A percentile compares a stretch with the other conserved stretches of the same genome.
Conservation (phyloP, 2,797 vertebrate genomes). For the Notoglanidium macrostoma region DNA sequence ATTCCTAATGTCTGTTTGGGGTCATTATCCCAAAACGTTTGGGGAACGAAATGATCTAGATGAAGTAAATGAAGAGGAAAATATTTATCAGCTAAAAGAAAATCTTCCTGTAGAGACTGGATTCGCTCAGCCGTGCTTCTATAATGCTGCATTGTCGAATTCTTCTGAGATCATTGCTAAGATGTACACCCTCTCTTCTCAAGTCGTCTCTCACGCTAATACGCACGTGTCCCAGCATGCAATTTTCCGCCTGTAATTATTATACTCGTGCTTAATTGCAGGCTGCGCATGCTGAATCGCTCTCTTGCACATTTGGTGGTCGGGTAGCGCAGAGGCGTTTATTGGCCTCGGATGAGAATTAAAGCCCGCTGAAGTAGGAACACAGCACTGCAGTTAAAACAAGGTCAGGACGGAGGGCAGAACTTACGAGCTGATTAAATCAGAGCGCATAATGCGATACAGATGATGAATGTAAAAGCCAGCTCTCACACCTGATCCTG, state of each 20-base stretch:
- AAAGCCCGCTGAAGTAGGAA: conserved; percentile 21
- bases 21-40: not conserved
- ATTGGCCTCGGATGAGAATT: conserved; percentile 21
- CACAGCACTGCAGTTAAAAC: conserved; percentile 20
- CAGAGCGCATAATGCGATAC: conserved; percentile 15
- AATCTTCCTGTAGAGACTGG: not conserved
- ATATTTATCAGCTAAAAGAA: not conserved
- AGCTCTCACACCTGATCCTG: conserved; percentile 2
- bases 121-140: not conserved
- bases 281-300: conserved; percentile 18
- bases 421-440: conserved; percentile 31
- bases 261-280: conserved; percentile 36
- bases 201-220: not conserved
- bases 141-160: not conserved
- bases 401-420: conserved; percentile 22
- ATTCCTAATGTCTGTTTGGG: not conserved
- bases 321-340: conserved; percentile 17
- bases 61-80: not conserved
- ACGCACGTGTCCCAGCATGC: not conserved
- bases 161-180: not conserved
- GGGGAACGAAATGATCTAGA: not conserved
- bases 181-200: not conserved
- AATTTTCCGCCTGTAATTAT: conserved; percentile 36
- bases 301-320: conserved; percentile 19
- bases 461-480: conserved; percentile 14